Conservation (phyloP, 2,888 invertebrate genomes). For the Dryocosmus kuriphilus region DNA sequence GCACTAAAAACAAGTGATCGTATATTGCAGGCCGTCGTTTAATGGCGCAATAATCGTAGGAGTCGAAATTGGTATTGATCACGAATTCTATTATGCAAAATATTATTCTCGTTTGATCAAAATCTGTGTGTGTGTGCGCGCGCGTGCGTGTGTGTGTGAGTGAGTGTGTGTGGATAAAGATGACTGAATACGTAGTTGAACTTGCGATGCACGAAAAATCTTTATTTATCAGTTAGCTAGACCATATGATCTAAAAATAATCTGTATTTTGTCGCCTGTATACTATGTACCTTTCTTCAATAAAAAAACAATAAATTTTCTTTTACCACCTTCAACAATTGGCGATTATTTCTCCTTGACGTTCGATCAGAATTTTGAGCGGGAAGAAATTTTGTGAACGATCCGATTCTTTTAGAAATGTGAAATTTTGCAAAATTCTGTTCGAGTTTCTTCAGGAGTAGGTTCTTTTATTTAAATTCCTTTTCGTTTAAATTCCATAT, state of each 20-base stretch:
- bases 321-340: conserved; percentile 67
- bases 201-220: conserved; percentile 20
- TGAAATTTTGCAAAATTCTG: not conserved
- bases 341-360: conserved; percentile 5
- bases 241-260: conserved; percentile 46
- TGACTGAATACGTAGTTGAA: conserved; percentile 24
- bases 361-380: not conserved
- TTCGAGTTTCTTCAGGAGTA: not conserved
- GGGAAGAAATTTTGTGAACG: not conserved
- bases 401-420: too few relatives aligned
- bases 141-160: not conserved
- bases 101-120: conserved; percentile 5
- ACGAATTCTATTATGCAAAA: conserved; percentile 19
- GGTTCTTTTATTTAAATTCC: not conserved
- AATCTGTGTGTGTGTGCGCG: conserved; percentile 5
- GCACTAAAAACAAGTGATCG: conserved; percentile 25
- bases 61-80: conserved; percentile 21
- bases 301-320: conserved; percentile 73
- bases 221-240: conserved; percentile 33
- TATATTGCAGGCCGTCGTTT: not conserved
- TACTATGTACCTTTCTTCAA: conserved; percentile 72
- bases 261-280: conserved; percentile 67
- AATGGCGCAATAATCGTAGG: conserved; percentile 5
- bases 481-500: not conserved
- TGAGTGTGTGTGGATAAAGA: conserved; percentile 26